Conservation (phyloP, 2,888 invertebrate species). For the Gastracanthus pulcherrimus region DNA sequence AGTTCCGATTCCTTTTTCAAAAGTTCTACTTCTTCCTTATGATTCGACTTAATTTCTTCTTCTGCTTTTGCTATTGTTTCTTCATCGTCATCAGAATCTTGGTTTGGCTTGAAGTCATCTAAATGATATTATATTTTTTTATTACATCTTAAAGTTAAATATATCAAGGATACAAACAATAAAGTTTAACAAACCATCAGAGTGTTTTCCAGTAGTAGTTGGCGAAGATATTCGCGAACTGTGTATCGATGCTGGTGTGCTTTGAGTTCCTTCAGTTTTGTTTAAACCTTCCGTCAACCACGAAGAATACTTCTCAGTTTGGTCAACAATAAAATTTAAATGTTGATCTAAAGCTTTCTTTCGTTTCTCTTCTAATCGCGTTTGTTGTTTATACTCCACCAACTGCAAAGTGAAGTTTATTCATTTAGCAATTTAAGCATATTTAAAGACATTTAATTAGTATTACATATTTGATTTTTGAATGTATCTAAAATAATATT, state of each 20-base stretch:
- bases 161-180: slow-evolving; percentile 20
- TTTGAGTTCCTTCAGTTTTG: slow-evolving; percentile 78
- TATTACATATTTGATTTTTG: slow-evolving; percentile 35
- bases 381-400: slow-evolving; percentile 95
- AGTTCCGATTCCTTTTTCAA: slow-evolving; percentile 93
- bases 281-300: slow-evolving; percentile 93
- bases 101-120: slow-evolving; percentile 92
- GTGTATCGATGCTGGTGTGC: slow-evolving; percentile 75
- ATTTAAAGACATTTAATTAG: slow-evolving; percentile 7
- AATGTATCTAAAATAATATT: slow-evolving; percentile 53
- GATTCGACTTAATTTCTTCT: slow-evolving; percentile 81
- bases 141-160: slow-evolving; percentile 34
- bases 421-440: slow-evolving; percentile 28
- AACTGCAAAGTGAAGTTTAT: slow-evolving; percentile 79
- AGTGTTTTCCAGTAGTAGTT: slow-evolving; percentile 69
- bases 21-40: slow-evolving; percentile 88
- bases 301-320: slow-evolving; percentile 97
- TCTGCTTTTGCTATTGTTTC: slow-evolving; percentile 95
- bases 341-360: slow-evolving; percentile 97
- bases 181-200: slow-evolving; percentile 67
- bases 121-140: slow-evolving; percentile 55
- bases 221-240: slow-evolving; percentile 77
- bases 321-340: slow-evolving; percentile 97
- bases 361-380: slow-evolving; percentile 94
- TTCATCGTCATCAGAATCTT: slow-evolving; percentile 91